A percentile compares a stretch with the other conserved stretches of the same genome.
These are phyloP conservation scores for Ips typographus DNA, from an alignment of 1,140 invertebrate genomes.

Conservation along the genomic window DNA sequence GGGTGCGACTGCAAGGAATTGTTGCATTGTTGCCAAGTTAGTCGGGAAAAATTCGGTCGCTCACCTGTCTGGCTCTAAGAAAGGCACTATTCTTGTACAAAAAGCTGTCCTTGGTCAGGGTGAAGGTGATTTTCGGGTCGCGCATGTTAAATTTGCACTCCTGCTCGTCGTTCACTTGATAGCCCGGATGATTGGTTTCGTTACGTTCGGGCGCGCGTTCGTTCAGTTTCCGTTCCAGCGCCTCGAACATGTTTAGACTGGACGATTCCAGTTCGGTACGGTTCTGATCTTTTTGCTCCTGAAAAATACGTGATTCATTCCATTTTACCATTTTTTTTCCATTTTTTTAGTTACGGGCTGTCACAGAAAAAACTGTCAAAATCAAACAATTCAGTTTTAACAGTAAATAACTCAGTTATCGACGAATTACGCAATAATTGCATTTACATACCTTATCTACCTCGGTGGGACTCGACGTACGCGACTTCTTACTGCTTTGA, in stretches of 20 bases:
- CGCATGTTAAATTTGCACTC: conserved; percentile 73
- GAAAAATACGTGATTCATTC: not conserved
- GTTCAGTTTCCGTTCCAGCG: conserved; percentile 55
- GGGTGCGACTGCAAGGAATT: conserved; percentile 68
- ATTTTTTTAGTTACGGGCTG: no score
- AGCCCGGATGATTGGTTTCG: conserved; percentile 47
- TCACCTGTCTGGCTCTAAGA: conserved; percentile 73
- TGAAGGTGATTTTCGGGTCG: conserved; percentile 75
- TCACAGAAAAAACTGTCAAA: no score
- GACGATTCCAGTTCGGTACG: not conserved
- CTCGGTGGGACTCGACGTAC: conserved; percentile 6
- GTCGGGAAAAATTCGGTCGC: conserved; percentile 35
- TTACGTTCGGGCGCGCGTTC: conserved; percentile 48
- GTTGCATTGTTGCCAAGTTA: not conserved
- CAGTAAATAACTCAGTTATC: no score
- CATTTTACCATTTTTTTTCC: no score
- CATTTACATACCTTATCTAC: not conserved
- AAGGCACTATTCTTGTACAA: conserved; percentile 78
- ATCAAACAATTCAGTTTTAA: no score
- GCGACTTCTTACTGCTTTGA: conserved; percentile 14
- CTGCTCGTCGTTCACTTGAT: conserved; percentile 63
- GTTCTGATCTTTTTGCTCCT: not conserved
- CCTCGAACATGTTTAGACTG: conserved; percentile 42
- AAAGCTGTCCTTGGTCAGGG: conserved; percentile 77
- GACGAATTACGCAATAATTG: no score